Conservation (phyloP, 2,113 vertebrate species). For the Cervus canadensis region DNA sequence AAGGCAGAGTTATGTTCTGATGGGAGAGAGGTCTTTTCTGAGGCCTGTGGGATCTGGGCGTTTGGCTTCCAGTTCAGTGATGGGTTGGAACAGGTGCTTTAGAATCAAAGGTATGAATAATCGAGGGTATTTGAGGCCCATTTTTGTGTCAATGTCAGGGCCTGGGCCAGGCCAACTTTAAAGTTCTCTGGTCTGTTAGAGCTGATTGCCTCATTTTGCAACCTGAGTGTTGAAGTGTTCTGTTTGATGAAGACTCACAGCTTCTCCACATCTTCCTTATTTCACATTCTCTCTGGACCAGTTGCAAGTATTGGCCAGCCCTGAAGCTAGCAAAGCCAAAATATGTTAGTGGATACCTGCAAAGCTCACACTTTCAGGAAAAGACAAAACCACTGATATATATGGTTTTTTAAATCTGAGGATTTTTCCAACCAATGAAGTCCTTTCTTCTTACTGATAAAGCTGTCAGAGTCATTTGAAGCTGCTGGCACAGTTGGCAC, state of each 20-base stretch:
- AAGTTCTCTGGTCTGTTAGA: not conserved
- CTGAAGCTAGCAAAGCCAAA: not conserved
- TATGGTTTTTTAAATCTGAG: not conserved
- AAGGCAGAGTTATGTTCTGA: not conserved
- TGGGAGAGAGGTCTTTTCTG: not conserved
- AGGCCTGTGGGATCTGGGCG: not conserved
- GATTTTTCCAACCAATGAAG: not conserved
- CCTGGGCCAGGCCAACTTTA: not conserved
- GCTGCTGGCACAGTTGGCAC: not conserved
- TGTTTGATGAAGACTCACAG: constrained; percentile 2
- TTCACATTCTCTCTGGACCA: not conserved
- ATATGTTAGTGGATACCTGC: not conserved
- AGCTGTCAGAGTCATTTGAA: not conserved
- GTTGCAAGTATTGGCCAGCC: not conserved
- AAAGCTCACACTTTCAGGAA: constrained; percentile 30
- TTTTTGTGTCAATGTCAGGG: not conserved
- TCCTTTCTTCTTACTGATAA: not conserved
- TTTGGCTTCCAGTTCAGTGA: not conserved
- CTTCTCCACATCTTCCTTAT: not conserved
- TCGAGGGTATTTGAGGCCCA: not conserved
- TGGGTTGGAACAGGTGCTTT: not conserved
- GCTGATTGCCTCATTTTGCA: not conserved
- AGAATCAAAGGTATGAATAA: not conserved
- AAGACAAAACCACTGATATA: not conserved
- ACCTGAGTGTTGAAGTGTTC: not conserved